These are phyloP conservation scores for Limosa lapponica DNA, from an alignment of 2,797 vertebrate genomes.

Conservation along the genomic window DNA sequence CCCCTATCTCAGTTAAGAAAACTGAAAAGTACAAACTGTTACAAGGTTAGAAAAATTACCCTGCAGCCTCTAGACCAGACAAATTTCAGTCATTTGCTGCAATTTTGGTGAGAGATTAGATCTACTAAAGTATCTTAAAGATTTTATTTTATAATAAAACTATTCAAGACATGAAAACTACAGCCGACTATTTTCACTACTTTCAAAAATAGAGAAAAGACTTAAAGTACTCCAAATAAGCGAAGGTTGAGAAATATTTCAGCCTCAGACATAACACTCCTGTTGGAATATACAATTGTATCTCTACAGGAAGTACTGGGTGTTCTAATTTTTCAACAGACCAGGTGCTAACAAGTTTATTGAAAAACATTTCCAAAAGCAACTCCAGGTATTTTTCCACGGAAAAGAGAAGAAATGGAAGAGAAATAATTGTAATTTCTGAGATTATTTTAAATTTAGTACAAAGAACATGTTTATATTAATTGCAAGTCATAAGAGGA, in stretches of 20 bases:
- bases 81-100: background rate
- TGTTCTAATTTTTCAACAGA: background rate
- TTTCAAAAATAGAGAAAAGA: background rate
- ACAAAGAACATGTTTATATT: background rate
- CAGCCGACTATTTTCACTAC: background rate
- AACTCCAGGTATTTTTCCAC: background rate
- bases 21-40: slow-evolving; percentile 30
- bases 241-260: background rate
- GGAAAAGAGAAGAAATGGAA: background rate
- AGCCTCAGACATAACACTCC: background rate
- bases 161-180: background rate
- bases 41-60: slow-evolving; percentile 25
- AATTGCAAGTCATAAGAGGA: background rate
- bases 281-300: background rate
- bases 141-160: background rate
- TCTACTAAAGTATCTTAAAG: background rate
- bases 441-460: background rate
- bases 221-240: background rate
- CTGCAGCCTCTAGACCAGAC: background rate
- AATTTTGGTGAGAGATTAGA: background rate
- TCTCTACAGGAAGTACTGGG: background rate
- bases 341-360: background rate
- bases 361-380: background rate
- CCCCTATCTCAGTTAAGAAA: slow-evolving; percentile 11
- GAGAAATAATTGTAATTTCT: background rate